These are phyloP conservation scores for Bathynomus jamesi DNA, from an alignment of 1,140 invertebrate species.

Conservation along the genomic window DNA sequence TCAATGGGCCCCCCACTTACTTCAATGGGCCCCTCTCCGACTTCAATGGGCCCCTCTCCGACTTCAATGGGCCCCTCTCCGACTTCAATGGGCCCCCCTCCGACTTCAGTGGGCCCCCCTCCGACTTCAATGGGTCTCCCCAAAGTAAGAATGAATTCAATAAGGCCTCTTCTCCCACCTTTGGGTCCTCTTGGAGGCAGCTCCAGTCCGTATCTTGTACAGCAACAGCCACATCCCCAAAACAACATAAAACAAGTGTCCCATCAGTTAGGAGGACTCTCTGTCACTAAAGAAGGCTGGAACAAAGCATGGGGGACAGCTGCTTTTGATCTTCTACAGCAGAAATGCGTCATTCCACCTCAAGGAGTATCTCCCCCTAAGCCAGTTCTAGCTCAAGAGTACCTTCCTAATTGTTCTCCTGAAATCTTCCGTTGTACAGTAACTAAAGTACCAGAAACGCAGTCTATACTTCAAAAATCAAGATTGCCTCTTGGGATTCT, in stretches of 20 bases:
- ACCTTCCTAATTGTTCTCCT: slow-evolving; percentile 56
- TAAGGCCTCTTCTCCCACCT: not conserved
- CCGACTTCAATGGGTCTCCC: not conserved
- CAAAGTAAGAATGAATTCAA: not conserved
- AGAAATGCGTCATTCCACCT: slow-evolving; percentile 69
- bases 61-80: no score
- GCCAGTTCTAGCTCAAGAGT: slow-evolving; percentile 70
- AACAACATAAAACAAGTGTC: not conserved
- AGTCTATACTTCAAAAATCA: slow-evolving; percentile 86
- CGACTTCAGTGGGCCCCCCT: no score
- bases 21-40: not conserved
- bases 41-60: no score
- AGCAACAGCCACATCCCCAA: not conserved
- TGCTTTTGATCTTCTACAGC: slow-evolving; percentile 73
- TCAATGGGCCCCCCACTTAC: not conserved
- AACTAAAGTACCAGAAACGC: slow-evolving; percentile 88
- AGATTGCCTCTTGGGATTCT: slow-evolving; percentile 90
- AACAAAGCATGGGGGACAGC: slow-evolving; percentile 50
- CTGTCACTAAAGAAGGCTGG: slow-evolving; percentile 40
- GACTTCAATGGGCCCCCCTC: no score
- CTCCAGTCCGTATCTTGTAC: not conserved
- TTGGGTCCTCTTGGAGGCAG: not conserved
- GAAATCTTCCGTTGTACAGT: slow-evolving; percentile 91
- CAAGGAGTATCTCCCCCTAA: slow-evolving; percentile 70
- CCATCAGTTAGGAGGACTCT: not conserved